Evolutionary conservation across 2,888 invertebrate species (phyloP).

Genomic region (Adela reaumurella): DNA sequence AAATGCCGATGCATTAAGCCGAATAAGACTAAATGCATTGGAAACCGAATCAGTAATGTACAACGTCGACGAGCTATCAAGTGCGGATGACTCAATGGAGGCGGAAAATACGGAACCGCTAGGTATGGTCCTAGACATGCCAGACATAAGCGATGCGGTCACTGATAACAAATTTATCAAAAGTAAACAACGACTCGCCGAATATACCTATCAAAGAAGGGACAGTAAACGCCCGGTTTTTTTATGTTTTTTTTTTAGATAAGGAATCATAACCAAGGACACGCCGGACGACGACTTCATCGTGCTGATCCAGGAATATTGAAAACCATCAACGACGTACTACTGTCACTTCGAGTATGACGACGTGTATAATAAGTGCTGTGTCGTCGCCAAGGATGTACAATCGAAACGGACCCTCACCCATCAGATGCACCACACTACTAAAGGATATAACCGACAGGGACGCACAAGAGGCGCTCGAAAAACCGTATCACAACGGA

Average conservation of each 20-base stretch:
- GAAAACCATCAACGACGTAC: not conserved
- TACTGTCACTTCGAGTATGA: not conserved
- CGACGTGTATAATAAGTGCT: not conserved
- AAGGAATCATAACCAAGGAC: too few relatives aligned
- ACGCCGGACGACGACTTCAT: too few relatives aligned
- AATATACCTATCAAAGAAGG: not conserved
- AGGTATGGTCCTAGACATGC: not conserved
- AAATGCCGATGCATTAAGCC: conserved; percentile 10
- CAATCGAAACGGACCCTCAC: not conserved
- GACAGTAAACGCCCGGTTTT: too few relatives aligned
- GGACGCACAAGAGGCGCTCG: not conserved
- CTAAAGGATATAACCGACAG: not conserved
- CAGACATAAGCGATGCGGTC: not conserved
- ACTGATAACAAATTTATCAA: not conserved
- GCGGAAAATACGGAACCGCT: not conserved
- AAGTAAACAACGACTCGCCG: not conserved
- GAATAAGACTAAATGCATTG: conserved; percentile 5
- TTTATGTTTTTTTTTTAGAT: too few relatives aligned
- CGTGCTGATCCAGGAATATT: not conserved
- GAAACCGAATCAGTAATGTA: not conserved
- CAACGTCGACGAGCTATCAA: not conserved
- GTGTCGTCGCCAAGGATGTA: not conserved
- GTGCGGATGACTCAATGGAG: not conserved
- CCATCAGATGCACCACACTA: not conserved
- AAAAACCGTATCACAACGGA: not conserved